phyloP scores from a whole-genome alignment of 2,113 vertebrate genomes.

The Hippocampus abdominalis region DNA sequence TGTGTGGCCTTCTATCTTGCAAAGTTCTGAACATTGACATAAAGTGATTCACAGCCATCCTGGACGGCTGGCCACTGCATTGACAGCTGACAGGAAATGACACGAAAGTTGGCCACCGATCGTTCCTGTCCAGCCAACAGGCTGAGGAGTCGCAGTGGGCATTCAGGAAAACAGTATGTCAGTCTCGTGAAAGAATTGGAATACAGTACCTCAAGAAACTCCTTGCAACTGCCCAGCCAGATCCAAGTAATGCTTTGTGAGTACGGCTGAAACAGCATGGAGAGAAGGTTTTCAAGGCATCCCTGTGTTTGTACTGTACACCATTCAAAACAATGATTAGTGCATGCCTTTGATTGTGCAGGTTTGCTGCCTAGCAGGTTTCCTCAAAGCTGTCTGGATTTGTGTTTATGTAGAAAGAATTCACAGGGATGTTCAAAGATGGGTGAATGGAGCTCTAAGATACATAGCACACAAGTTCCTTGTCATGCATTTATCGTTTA shows the following conservation, averaged over 20 bases:
- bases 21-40: slow-evolving; percentile 1
- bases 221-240: slow-evolving; percentile 55
- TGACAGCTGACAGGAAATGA: slow-evolving; percentile 57
- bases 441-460: no score
- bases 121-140: slow-evolving; percentile 45
- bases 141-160: slow-evolving; percentile 21
- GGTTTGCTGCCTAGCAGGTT: no score
- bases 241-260: slow-evolving; percentile 36
- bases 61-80: slow-evolving; percentile 32
- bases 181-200: slow-evolving; percentile 52
- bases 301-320: slow-evolving; percentile 49
- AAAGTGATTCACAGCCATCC: slow-evolving; percentile 17
- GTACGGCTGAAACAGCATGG: slow-evolving; percentile 41
- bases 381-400: no score
- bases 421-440: no score
- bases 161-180: slow-evolving; percentile 35
- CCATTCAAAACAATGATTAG: background rate
- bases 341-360: slow-evolving; percentile 18
- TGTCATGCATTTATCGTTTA: background rate
- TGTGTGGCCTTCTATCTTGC: slow-evolving; percentile 7
- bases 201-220: slow-evolving; percentile 53
- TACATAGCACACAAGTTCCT: no score
- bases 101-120: slow-evolving; percentile 38
- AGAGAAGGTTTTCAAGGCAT: slow-evolving; percentile 34
- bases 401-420: no score